Base-by-base conservation (phyloP, 2,888 invertebrate species). In the Aphrophora alni region DNA sequence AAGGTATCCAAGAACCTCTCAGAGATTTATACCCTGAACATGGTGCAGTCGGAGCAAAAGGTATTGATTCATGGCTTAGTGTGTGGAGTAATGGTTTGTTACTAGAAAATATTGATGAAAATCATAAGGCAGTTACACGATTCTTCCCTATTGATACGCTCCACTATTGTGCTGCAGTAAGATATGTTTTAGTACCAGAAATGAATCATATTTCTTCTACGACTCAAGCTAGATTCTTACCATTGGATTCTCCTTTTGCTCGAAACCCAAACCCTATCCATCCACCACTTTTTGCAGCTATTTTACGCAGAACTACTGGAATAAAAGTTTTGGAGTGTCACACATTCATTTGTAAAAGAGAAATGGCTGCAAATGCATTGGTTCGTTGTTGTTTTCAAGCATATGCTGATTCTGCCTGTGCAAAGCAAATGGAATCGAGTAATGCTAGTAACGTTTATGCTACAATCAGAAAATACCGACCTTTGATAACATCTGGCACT, bases 241-340 rank as follows among this genome's bases (percentile, higher is more conserved):
- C 98, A 12, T 90, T 99, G 85, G 98, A 99, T 88, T 98, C 98
- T 82, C 98, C 98, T 75, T 98, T 98, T 89, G 97, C 98, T 10
- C 93, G 97, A 80, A 93, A 97, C 84, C 97, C 97, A 26, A 95
- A 97, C 85, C 94, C 96, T 80, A 93, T 95, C 84, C 98, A 99
- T 88, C 98, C 98, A 80, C 98, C 98, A 33, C 91, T 99, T 83
- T 97, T 99, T 89, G 98, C 98, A 59, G 98, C 98, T 85, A 98
- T 99, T 83, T 90, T 99, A 85, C 92, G 99, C 75, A 92, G 98
- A 84, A 98, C 98, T 75, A 95, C 96, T 75, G 99, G 99, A 78
- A 98, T 99, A 86, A 98, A 98, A 89, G 98, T 98, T 80, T 91
- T 99, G 83, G 99, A 99, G 90, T 98, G 98, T 90, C 99, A 99